These are phyloP conservation scores for Callocephalon fimbriatum DNA, from an alignment of 2,113 vertebrate genomes.

Conservation along the genomic window DNA sequence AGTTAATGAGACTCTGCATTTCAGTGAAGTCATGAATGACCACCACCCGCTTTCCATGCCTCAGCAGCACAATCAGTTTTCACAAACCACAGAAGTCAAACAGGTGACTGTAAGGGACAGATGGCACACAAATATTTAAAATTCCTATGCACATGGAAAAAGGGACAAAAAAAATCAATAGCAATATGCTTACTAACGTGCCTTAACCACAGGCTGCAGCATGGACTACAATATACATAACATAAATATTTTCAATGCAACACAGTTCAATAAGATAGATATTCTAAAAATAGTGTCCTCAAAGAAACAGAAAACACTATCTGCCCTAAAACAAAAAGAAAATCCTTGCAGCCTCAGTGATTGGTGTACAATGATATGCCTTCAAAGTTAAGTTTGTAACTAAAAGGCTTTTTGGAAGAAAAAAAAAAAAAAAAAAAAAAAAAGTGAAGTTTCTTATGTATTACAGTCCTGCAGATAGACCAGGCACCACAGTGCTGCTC, in stretches of 20 bases:
- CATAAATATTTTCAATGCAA: constrained; percentile 7
- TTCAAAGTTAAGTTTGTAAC: neutral
- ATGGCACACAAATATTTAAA: constrained; percentile 32
- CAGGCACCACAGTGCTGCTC: neutral
- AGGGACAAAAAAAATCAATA: constrained; percentile 56
- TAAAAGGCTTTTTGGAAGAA: neutral
- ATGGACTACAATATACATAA: constrained; percentile 39
- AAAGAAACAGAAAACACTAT: constrained; percentile 22
- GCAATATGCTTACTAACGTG: constrained; percentile 49
- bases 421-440: too few relatives aligned
- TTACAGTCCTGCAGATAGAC: neutral
- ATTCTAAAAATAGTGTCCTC: constrained; percentile 34
- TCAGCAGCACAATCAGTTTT: neutral
- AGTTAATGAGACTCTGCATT: neutral
- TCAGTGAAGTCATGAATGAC: neutral
- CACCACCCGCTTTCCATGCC: neutral
- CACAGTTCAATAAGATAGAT: constrained; percentile 47
- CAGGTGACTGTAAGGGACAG: neutral
- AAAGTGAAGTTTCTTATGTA: neutral
- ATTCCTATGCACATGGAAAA: neutral
- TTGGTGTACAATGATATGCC: neutral
- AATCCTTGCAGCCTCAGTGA: neutral
- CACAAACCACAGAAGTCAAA: neutral
- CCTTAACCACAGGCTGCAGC: constrained; percentile 40
- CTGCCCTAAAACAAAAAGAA: neutral